Conservation (phyloP, 1,140 invertebrate genomes). For the Wasmannia auropunctata region DNA sequence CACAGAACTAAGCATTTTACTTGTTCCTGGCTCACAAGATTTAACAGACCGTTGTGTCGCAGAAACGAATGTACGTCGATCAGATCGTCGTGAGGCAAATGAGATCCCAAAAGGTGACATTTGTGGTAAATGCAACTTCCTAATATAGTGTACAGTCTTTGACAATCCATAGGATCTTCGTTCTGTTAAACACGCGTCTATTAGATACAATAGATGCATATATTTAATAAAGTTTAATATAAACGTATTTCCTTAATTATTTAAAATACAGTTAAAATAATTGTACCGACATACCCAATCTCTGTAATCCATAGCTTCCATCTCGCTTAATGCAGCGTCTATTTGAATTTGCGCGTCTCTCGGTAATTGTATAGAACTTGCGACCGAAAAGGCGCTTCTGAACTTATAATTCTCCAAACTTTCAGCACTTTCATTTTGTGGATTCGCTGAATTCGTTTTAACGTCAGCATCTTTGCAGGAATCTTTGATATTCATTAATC, state of each 20-base stretch:
- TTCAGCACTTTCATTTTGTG: slow-evolving; percentile 52
- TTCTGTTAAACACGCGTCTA: slow-evolving; percentile 85
- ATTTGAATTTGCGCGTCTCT: slow-evolving; percentile 91
- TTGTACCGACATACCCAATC: slow-evolving; percentile 88
- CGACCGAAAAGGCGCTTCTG: slow-evolving; percentile 81
- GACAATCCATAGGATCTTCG: slow-evolving; percentile 91
- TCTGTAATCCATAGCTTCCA: slow-evolving; percentile 93
- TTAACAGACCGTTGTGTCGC: slow-evolving; percentile 88
- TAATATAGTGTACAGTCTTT: slow-evolving; percentile 91
- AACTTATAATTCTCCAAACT: slow-evolving; percentile 75
- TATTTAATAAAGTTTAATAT: not conserved
- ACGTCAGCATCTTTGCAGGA: slow-evolving; percentile 51
- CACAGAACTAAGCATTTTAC: slow-evolving; percentile 91
- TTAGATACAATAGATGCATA: not conserved
- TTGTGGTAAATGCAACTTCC: slow-evolving; percentile 91
- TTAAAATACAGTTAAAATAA: not conserved
- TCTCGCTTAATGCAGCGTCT: slow-evolving; percentile 91
- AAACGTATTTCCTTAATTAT: not conserved
- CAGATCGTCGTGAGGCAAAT: slow-evolving; percentile 89
- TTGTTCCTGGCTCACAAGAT: slow-evolving; percentile 88
- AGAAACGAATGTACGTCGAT: slow-evolving; percentile 90
- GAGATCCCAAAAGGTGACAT: slow-evolving; percentile 90
- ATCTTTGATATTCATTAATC: slow-evolving; percentile 79
- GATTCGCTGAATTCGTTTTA: not conserved
- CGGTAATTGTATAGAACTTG: slow-evolving; percentile 88